Evolutionary conservation across 1,140 invertebrate genomes (phyloP).

Genomic region (Drosophila kohkoa): DNA sequence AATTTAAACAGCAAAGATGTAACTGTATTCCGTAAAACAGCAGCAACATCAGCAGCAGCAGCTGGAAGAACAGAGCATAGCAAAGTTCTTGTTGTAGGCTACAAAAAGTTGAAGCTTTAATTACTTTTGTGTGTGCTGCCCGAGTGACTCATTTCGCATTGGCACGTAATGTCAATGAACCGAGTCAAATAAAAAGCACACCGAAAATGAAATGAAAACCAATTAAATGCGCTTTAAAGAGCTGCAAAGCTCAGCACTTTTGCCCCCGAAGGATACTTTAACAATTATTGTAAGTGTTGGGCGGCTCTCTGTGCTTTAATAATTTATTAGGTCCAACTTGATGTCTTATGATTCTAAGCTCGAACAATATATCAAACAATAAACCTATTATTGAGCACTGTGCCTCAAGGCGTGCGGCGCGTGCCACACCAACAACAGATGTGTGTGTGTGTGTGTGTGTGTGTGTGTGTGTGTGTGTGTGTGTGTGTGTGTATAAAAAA

Average conservation of each 20-base stretch:
- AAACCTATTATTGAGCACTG: conserved; percentile 61
- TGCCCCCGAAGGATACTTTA: conserved; percentile 26
- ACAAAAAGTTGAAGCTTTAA: conserved; percentile 62
- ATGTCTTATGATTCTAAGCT: conserved; percentile 24
- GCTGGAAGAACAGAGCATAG: neutral
- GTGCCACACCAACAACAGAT: conserved; percentile 44
- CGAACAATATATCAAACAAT: conserved; percentile 75
- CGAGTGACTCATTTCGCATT: conserved; percentile 36
- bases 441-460: conserved; percentile 1
- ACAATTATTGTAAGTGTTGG: conserved; percentile 64
- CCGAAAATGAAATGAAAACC: conserved; percentile 24
- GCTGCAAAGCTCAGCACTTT: conserved; percentile 38
- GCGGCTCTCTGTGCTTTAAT: conserved; percentile 48
- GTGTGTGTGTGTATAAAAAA: conserved; percentile 4
- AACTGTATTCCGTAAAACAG: neutral
- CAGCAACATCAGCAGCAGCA: neutral
- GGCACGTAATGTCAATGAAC: conserved; percentile 49
- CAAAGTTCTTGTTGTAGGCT: conserved; percentile 13
- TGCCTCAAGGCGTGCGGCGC: conserved; percentile 51
- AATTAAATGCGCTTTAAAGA: conserved; percentile 46
- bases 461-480: no score
- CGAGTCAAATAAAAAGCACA: conserved; percentile 21
- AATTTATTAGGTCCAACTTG: conserved; percentile 60
- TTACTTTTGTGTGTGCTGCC: conserved; percentile 53
- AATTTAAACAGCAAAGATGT: conserved; percentile 33